phyloP scores from a whole-genome alignment of 2,888 invertebrate genomes.

The Acanthosepion esculentum region DNA sequence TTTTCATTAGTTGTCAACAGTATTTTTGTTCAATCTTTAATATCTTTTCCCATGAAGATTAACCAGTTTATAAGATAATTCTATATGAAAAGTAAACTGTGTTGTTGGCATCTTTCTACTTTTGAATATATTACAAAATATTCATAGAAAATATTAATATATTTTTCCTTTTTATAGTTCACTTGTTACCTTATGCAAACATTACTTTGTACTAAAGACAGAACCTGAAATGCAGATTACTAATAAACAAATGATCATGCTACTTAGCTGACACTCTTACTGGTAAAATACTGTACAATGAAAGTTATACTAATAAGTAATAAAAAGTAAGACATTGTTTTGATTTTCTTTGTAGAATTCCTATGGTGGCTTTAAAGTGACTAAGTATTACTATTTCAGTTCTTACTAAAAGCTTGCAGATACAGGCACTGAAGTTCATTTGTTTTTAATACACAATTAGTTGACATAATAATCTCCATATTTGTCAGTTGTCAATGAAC shows the following conservation, averaged over 20 bases:
- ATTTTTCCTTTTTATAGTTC: not conserved
- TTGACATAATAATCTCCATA: not conserved
- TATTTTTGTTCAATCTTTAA: too few relatives aligned
- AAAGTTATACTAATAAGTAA: not conserved
- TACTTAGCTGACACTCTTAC: not conserved
- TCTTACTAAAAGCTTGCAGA: too few relatives aligned
- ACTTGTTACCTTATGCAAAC: not conserved
- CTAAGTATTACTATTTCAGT: not conserved
- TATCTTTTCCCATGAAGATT: too few relatives aligned
- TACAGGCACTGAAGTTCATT: not conserved
- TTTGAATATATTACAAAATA: too few relatives aligned
- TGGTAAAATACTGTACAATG: not conserved
- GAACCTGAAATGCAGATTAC: not conserved
- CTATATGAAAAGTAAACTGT: too few relatives aligned
- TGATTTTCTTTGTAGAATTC: not conserved
- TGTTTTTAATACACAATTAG: conserved; percentile 1
- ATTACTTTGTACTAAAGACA: not conserved
- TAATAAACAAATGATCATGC: not conserved
- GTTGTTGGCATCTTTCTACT: too few relatives aligned
- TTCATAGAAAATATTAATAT: too few relatives aligned
- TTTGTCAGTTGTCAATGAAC: not conserved
- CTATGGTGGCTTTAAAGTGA: not conserved
- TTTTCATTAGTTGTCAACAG: too few relatives aligned
- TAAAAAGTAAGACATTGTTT: not conserved
- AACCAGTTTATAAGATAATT: too few relatives aligned